Evolutionary conservation across 2,113 vertebrate species (phyloP).

Genomic region (Bos taurus): ARS-UCD2.0 NC_037338.1:67421501-67422000

Average conservation of each 20-base stretch:
- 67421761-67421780: not conserved
- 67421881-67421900: not conserved
- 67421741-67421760: not conserved
- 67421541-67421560: not conserved
- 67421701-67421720: not conserved
- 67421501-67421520: not conserved
- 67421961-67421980: not conserved
- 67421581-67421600: not conserved
- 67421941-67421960: not conserved
- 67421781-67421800: conserved; percentile 89
- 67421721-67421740: not conserved
- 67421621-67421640: not conserved
- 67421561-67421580: not conserved
- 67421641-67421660: not conserved
- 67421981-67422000: not conserved
- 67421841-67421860: conserved; percentile 99
- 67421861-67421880: conserved; percentile 69
- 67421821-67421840: conserved; percentile 97
- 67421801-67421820: conserved; percentile 95
- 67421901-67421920: not conserved
- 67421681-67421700: not conserved
- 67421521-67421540: not conserved
- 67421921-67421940: not conserved
- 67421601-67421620: not conserved
- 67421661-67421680: not conserved